Percentiles rank a stretch among this genome's conserved stretches.
Conservation (phyloP, 1,140 invertebrate species). For the Temnothorax nylanderi region DNA sequence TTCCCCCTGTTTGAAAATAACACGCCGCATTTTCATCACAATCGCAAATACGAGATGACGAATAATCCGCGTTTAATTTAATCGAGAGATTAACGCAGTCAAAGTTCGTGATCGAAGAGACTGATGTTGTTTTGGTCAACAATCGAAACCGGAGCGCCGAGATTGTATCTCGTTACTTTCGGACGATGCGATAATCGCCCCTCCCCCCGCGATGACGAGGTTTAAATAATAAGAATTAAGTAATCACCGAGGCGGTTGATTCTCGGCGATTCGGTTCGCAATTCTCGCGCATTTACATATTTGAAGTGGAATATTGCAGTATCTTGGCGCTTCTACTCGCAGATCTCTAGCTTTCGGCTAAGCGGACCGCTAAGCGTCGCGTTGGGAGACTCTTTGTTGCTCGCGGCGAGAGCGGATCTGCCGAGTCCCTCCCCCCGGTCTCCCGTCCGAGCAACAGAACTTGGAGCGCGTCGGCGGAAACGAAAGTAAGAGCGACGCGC, state of each 20-base stretch:
- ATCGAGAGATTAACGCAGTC: not conserved
- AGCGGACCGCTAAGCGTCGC: not conserved
- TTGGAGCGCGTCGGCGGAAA: constrained; percentile 5
- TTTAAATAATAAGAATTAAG: no score
- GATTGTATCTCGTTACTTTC: not conserved
- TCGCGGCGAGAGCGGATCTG: not conserved
- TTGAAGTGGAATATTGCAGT: no score
- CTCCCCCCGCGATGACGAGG: no score
- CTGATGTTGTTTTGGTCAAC: not conserved
- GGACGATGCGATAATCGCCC: not conserved
- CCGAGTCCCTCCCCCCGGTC: not conserved
- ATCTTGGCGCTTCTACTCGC: not conserved
- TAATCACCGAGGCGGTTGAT: no score
- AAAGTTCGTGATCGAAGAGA: not conserved
- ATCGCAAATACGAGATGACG: not conserved
- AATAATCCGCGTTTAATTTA: not conserved
- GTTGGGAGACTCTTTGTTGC: not conserved
- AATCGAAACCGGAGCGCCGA: not conserved
- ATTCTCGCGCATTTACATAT: not conserved
- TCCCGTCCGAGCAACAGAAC: not conserved
- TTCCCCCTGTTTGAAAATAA: not conserved
- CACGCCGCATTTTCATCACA: not conserved
- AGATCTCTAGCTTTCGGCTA: not conserved
- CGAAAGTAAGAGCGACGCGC: constrained; percentile 45
- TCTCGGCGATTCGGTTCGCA: not conserved